Conservation (phyloP, 2,113 vertebrate species). For the Corythornis vintsioides region DNA sequence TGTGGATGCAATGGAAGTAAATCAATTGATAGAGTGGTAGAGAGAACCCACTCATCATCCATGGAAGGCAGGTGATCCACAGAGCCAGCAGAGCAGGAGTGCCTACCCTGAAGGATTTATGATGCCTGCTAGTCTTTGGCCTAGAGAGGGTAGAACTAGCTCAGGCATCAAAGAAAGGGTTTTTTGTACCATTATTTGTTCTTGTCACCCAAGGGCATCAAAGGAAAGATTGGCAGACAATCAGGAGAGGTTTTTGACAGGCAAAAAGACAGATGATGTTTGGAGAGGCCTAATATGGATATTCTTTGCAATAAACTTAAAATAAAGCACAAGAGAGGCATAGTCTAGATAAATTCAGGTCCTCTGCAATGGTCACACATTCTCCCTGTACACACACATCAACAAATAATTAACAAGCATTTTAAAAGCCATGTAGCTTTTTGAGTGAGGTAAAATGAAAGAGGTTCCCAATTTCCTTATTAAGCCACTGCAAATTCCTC, state of each 20-base stretch:
- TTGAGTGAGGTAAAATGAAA: background rate
- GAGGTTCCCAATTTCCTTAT: background rate
- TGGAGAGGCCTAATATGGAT: background rate
- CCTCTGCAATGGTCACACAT: background rate
- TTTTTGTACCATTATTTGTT: constrained; percentile 44
- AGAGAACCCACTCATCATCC: constrained; percentile 1
- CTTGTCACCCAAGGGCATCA: background rate
- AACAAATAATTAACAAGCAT: background rate
- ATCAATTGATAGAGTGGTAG: background rate
- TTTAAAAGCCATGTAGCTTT: background rate
- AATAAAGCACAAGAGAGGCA: background rate
- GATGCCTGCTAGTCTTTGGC: background rate
- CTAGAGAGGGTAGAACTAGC: background rate
- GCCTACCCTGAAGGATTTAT: constrained; percentile 49
- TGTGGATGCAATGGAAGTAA: background rate
- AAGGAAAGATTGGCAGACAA: constrained; percentile 52
- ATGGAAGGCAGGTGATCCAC: background rate
- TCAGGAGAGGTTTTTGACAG: constrained; percentile 55
- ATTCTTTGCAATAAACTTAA: constrained; percentile 50
- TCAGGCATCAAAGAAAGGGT: background rate
- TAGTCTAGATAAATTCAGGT: background rate
- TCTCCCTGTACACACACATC: background rate
- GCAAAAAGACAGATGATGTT: constrained; percentile 34
- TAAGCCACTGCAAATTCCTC: constrained; percentile 51
- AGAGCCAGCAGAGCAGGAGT: background rate